A percentile compares a stretch with the other conserved stretches of the same genome.
Conservation (phyloP, 2,888 invertebrate species). For the Serripes groenlandicus region DNA sequence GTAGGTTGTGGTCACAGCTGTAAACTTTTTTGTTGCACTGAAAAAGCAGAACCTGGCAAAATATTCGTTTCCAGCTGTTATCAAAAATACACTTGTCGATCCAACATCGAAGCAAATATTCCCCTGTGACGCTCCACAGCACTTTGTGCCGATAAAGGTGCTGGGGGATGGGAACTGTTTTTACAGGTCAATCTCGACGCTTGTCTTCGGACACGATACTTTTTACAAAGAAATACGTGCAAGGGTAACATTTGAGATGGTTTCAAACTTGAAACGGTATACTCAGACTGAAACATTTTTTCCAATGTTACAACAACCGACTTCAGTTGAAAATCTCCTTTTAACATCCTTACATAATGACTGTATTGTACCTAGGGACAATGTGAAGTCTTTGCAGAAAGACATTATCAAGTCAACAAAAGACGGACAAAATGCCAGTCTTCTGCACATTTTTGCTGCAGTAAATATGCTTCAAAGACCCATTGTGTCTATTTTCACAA, state of each 20-base stretch:
- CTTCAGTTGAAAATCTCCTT: not conserved
- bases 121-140: too few relatives aligned
- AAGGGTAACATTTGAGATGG: not conserved
- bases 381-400: not conserved
- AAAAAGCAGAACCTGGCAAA: too few relatives aligned
- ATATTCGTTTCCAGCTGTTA: too few relatives aligned
- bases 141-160: too few relatives aligned
- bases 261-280: not conserved
- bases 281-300: not conserved
- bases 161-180: too few relatives aligned
- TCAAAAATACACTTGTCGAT: too few relatives aligned
- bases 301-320: not conserved
- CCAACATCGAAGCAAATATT: too few relatives aligned
- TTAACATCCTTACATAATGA: not conserved
- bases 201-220: not conserved
- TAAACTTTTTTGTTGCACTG: too few relatives aligned
- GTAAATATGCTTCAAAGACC: not conserved
- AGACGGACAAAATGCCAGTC: not conserved
- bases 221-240: not conserved
- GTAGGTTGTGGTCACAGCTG: too few relatives aligned
- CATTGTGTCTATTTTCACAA: not conserved
- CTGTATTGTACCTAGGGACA: not conserved
- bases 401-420: not conserved
- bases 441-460: not conserved
- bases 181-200: not conserved